Conservation (phyloP, 2,888 invertebrate genomes). For the Brachylomia viminalis region DNA sequence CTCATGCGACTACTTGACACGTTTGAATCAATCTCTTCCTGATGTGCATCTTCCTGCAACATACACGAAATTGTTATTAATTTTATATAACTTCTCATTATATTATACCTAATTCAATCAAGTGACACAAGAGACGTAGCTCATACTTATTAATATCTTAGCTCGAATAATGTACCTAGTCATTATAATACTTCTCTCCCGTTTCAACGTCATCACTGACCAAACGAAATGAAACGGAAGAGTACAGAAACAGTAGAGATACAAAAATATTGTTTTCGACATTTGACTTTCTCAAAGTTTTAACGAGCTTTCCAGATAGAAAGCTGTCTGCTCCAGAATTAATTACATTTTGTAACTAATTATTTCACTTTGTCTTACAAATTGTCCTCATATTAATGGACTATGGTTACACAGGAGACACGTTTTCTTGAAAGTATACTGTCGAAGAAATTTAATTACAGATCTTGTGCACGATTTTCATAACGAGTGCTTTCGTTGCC, state of each 20-base stretch:
- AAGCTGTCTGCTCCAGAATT: slow-evolving; percentile 14
- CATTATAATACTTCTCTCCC: background rate
- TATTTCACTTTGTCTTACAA: slow-evolving; percentile 35
- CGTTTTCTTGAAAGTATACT: slow-evolving; percentile 35
- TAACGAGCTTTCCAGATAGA: slow-evolving; percentile 8
- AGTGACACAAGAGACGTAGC: background rate
- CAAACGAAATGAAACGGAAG: no score
- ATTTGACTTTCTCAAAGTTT: slow-evolving; percentile 14
- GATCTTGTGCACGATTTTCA: slow-evolving; percentile 31
- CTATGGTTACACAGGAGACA: slow-evolving; percentile 22
- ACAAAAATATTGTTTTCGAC: slow-evolving; percentile 3
- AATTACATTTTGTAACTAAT: slow-evolving; percentile 11
- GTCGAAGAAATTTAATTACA: slow-evolving; percentile 31
- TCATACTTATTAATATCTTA: no score
- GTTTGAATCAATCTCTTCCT: slow-evolving; percentile 62
- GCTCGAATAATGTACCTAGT: background rate
- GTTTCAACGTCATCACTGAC: background rate
- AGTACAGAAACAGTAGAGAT: no score
- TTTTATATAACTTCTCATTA: slow-evolving; percentile 35
- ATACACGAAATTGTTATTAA: slow-evolving; percentile 41
- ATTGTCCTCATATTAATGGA: slow-evolving; percentile 15
- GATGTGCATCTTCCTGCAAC: slow-evolving; percentile 43
- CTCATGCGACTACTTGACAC: slow-evolving; percentile 53
- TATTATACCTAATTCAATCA: slow-evolving; percentile 7
- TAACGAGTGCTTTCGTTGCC: slow-evolving; percentile 11